phyloP scores from a whole-genome alignment of 2,113 vertebrate genomes.

The Eira barbara region DNA sequence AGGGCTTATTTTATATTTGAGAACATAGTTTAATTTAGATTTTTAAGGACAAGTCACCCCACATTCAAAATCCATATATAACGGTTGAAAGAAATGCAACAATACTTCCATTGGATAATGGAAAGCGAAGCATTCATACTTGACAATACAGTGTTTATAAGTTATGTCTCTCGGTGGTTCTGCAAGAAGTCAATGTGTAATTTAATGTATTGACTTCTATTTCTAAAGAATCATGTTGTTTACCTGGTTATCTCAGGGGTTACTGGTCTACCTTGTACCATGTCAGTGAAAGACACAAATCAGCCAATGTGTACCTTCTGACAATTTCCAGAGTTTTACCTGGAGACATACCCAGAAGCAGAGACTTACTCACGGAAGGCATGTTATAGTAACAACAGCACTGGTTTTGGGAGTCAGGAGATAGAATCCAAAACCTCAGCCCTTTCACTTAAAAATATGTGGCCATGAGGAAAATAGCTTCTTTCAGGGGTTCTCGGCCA shows the following conservation, averaged over 20 bases:
- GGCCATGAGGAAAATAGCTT: background rate
- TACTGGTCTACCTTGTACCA: background rate
- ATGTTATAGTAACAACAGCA: background rate
- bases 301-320: background rate
- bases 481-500: background rate
- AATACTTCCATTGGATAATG: background rate
- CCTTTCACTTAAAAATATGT: background rate
- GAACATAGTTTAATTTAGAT: slow-evolving; percentile 23
- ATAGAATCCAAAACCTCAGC: background rate
- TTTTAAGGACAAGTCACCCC: slow-evolving; percentile 42
- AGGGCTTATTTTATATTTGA: slow-evolving; percentile 32
- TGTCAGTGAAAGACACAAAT: background rate
- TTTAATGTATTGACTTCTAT: background rate
- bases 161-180: background rate
- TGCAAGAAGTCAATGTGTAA: background rate
- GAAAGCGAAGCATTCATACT: background rate
- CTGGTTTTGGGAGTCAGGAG: background rate
- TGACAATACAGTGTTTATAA: background rate
- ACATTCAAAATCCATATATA: background rate
- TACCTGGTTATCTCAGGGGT: background rate
- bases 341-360: background rate
- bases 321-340: background rate
- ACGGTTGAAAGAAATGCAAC: background rate
- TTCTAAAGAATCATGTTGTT: slow-evolving; percentile 15
- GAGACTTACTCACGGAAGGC: background rate